These are phyloP conservation scores for Rotaria socialis DNA, from an alignment of 2,888 invertebrate species.

Conservation along the genomic window DNA sequence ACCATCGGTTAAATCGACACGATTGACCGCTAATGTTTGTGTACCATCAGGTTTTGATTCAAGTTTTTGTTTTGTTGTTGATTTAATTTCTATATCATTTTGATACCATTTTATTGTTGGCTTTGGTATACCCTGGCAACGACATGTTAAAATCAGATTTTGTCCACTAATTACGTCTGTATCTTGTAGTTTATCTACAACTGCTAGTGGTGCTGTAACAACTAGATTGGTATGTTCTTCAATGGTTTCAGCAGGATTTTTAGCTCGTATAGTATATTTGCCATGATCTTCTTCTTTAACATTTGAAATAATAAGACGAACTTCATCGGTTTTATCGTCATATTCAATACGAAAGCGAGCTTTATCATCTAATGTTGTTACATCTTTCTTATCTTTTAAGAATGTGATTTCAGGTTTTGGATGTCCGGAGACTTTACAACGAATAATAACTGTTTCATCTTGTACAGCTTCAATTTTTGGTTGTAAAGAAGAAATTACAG, in stretches of 20 bases:
- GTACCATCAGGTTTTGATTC: conserved; percentile 42
- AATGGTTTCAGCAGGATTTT: not conserved
- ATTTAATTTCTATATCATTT: conserved; percentile 45
- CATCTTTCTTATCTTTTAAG: conserved; percentile 24
- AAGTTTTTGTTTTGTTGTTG: conserved; percentile 45
- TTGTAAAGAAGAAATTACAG: not conserved
- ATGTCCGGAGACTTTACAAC: not conserved
- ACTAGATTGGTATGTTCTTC: not conserved
- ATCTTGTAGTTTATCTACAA: conserved; percentile 6
- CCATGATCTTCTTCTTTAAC: conserved; percentile 33
- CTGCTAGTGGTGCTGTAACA: conserved; percentile 4
- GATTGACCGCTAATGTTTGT: conserved; percentile 38
- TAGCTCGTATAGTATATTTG: not conserved
- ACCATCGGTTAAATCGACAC: conserved; percentile 39
- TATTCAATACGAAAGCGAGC: not conserved
- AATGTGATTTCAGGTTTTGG: conserved; percentile 8
- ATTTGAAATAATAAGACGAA: not conserved
- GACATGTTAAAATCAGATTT: conserved; percentile 52
- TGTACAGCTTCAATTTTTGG: not conserved
- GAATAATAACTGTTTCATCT: not conserved
- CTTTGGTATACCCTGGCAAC: conserved; percentile 79
- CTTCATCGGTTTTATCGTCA: conserved; percentile 3
- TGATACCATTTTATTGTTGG: conserved; percentile 77
- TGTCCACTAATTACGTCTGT: conserved; percentile 20
- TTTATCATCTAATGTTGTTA: conserved; percentile 22